Evolutionary conservation across 2,113 vertebrate genomes (phyloP), one percentile per base, ranked within the genome.

Genomic region (Eulemur rufifrons): DNA sequence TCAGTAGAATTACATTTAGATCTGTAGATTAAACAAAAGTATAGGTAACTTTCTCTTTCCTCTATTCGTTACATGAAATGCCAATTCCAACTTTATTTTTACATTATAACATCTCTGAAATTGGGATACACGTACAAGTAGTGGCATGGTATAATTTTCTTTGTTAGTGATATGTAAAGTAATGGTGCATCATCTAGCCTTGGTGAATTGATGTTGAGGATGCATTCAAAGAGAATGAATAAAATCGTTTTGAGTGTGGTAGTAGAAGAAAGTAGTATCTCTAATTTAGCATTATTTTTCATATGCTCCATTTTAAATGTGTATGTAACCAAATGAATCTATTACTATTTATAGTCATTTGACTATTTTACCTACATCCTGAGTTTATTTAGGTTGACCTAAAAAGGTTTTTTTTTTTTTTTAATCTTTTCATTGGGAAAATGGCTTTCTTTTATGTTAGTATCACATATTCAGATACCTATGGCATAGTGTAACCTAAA

Each of bases 41-140:
- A 15, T 56, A 78, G 64, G 15, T 90, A 81, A 39, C 47, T 47
- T 45, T 63, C 32, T 83, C 63, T 50, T 59, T 34, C 69, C 29
- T 56, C 56, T 52, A 84, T 87, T 50, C 80, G 45, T 92, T 64
- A 85, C 29, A 23, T 81, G 47, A 85, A 66, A 80, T 66, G 18
- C 78, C 66, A 91, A 0, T 80, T 39, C 37, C 71, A 64, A 89
- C 2, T n/a, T 85, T 69, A 34, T 80, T 64, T 85, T 68, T 42
- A 71, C 23, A 32, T 92, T 80, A 73, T 89, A 81, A 86, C n/a
- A 59, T 93, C 39, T 86, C 76, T 86, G 45, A 89, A 73, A 78
- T 32, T 86, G 17, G 50, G 34, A 69, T 83, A 14, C 8, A 4
- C 73, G 3, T 52, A 21, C 32, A 76, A 76, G 20, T 77, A 91